These are phyloP conservation scores for Terrapene triunguis DNA, from an alignment of 2,113 vertebrate species.

Conservation along the genomic window DNA sequence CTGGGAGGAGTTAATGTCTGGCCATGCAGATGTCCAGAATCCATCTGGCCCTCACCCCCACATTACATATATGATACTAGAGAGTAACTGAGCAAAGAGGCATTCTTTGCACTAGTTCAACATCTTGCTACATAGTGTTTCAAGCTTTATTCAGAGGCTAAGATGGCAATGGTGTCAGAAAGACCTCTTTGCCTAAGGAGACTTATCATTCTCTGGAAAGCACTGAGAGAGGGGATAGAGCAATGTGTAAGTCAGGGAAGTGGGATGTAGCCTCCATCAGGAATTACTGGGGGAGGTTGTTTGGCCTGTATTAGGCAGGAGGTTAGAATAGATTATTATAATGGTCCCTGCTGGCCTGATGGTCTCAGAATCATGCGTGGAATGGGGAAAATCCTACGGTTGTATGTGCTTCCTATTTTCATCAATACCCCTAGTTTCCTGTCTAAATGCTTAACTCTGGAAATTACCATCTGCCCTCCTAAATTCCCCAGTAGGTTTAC, in stretches of 20 bases:
- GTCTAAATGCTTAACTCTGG: neutral
- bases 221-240: neutral
- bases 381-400: neutral
- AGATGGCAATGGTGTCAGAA: neutral
- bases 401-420: fast-evolving
- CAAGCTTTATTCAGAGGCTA: neutral
- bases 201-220: neutral
- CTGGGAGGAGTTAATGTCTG: neutral
- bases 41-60: neutral
- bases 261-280: neutral
- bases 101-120: neutral
- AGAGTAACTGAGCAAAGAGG: neutral
- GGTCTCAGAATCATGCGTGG: neutral
- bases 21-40: fast-evolving
- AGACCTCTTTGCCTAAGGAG: fast-evolving
- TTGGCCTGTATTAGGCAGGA: neutral
- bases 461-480: neutral
- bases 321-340: neutral
- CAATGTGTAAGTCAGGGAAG: neutral
- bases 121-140: neutral
- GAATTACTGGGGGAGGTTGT: neutral
- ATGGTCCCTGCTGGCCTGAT: neutral
- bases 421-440: neutral
- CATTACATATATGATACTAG: neutral
- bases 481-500: neutral